Conservation (phyloP, 1,140 invertebrate genomes). For the Magallana ariakensis region DNA sequence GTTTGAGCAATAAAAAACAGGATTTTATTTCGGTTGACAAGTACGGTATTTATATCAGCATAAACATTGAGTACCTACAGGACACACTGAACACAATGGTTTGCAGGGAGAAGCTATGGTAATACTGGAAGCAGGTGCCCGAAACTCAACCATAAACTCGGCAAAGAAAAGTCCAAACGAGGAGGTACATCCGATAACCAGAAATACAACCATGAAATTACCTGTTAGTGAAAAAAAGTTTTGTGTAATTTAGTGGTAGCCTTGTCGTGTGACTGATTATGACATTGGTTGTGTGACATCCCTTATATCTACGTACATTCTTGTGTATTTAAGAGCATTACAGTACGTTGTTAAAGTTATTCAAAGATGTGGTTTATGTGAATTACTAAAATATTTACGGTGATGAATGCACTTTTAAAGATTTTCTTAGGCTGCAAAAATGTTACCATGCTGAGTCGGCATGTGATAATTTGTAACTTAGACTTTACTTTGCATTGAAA, state of each 20-base stretch:
- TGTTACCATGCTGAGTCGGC: too few species aligned
- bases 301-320: too few species aligned
- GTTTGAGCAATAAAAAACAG: too few species aligned
- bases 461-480: too few species aligned
- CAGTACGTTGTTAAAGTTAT: too few species aligned
- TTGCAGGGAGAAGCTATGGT: conserved; percentile 28
- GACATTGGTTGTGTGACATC: too few species aligned
- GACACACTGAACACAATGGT: conserved; percentile 3
- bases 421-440: too few species aligned
- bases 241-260: too few species aligned
- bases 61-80: neutral
- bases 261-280: too few species aligned
- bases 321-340: too few species aligned
- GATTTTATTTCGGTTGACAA: neutral
- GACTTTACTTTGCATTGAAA: too few species aligned
- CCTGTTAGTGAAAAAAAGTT: neutral
- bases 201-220: neutral
- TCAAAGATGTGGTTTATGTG: too few species aligned
- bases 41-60: neutral
- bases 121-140: conserved; percentile 22
- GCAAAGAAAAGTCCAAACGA: conserved; percentile 19
- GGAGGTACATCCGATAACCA: neutral
- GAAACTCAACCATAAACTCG: conserved; percentile 26
- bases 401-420: neutral
- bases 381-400: neutral